Percentiles rank a stretch among this genome's conserved stretches.
Conservation (phyloP, 2,888 invertebrate genomes). For the Mystacides longicornis region DNA sequence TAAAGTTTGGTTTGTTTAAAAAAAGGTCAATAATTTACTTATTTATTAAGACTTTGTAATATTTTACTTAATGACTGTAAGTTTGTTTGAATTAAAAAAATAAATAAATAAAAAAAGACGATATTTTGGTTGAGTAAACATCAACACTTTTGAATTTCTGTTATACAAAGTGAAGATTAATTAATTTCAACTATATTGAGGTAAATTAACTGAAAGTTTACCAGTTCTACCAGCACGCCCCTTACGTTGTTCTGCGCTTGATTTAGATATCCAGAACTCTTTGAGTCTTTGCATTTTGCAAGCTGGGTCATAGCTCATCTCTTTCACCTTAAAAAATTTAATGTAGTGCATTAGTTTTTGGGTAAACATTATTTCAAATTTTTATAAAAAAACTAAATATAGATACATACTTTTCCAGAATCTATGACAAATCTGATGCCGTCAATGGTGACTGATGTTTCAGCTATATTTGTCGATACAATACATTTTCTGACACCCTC, state of each 20-base stretch:
- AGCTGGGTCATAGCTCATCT: constrained; percentile 91
- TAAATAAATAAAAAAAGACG: not conserved
- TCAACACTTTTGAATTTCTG: not conserved
- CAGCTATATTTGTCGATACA: constrained; percentile 96
- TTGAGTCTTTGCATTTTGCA: constrained; percentile 86
- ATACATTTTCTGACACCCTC: constrained; percentile 94
- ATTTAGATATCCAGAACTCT: constrained; percentile 96
- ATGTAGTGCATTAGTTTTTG: not conserved
- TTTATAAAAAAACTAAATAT: not conserved
- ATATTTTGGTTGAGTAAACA: not conserved
- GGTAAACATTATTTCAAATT: not conserved
- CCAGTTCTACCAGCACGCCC: constrained; percentile 90
- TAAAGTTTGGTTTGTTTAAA: too few species aligned
- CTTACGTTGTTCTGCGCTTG: constrained; percentile 94
- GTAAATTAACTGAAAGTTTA: constrained; percentile 29
- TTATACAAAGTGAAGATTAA: not conserved
- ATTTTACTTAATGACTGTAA: too few species aligned
- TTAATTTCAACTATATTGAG: not conserved
- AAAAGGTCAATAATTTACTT: too few species aligned
- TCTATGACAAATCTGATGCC: constrained; percentile 96
- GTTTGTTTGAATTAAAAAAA: too few species aligned
- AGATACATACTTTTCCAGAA: constrained; percentile 77
- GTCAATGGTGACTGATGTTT: constrained; percentile 97
- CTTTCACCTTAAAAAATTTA: constrained; percentile 54
- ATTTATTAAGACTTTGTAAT: too few species aligned